A percentile compares a stretch with the other conserved stretches of the same genome.
These are phyloP conservation scores for Rhagonycha fulva DNA, from an alignment of 2,888 invertebrate species.

Conservation along the genomic window DNA sequence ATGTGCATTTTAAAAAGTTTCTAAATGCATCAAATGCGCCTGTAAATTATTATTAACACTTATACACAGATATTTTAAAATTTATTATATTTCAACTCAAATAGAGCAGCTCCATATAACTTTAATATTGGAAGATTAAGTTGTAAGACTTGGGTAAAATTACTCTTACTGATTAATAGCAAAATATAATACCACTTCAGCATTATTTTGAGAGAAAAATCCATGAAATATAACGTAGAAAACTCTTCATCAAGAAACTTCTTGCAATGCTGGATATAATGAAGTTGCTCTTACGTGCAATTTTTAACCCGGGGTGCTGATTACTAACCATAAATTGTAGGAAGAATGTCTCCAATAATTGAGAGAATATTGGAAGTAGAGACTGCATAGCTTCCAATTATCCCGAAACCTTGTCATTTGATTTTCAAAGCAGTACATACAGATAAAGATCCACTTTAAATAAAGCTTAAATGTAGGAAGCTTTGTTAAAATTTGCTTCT, in stretches of 20 bases:
- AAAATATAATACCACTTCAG: constrained; percentile 3
- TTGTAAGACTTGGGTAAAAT: not conserved
- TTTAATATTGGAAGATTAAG: not conserved
- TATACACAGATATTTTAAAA: not conserved
- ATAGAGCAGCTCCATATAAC: not conserved
- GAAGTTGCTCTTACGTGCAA: constrained; percentile 26
- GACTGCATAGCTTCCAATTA: constrained; percentile 43
- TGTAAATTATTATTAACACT: not conserved
- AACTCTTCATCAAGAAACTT: constrained; percentile 18
- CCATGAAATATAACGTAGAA: constrained; percentile 10
- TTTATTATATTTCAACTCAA: not conserved
- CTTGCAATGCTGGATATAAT: constrained; percentile 29
- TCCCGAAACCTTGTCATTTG: constrained; percentile 46
- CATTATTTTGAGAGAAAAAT: constrained; percentile 1
- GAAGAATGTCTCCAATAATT: constrained; percentile 28
- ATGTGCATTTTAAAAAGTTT: not conserved
- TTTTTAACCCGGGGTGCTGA: constrained; percentile 42
- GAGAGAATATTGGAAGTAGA: constrained; percentile 20
- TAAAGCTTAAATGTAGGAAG: constrained; percentile 26
- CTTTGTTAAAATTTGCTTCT: not conserved
- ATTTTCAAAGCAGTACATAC: constrained; percentile 43
- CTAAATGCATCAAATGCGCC: not conserved
- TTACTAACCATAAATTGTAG: constrained; percentile 42
- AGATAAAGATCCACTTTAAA: constrained; percentile 38
- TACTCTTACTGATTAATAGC: not conserved